Conservation (phyloP, 53 echinoderm and acorn worm species). For the Zoroaster sp. region DNA sequence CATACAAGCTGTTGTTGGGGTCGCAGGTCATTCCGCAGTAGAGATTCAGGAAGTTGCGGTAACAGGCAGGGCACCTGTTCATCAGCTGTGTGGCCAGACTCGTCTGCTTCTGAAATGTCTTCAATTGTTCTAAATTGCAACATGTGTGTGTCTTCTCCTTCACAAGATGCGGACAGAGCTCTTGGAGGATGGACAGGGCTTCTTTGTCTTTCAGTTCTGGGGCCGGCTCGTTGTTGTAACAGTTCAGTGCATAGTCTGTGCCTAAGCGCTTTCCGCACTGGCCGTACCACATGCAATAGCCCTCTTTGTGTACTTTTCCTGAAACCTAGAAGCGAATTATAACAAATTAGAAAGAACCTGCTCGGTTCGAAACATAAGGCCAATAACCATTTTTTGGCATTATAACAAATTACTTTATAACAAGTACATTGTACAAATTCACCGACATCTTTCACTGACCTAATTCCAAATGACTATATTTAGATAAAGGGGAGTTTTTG, state of each 20-base stretch:
- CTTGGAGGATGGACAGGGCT: conserved; percentile 68
- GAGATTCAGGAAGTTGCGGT: conserved; percentile 77
- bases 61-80: conserved; percentile 85
- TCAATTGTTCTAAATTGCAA: conserved; percentile 70
- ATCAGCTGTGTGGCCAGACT: conserved; percentile 74
- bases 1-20: conserved; percentile 75
- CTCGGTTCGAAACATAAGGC: not conserved
- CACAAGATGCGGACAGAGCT: conserved; percentile 81
- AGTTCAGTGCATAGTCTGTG: conserved; percentile 70
- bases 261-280: conserved; percentile 62
- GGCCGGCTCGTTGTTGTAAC: conserved; percentile 81
- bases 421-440: no score
- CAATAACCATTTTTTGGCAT: no score
- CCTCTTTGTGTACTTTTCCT: conserved; percentile 60
- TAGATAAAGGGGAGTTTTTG: no score
- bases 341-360: not conserved
- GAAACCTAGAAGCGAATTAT: not conserved
- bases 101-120: conserved; percentile 68
- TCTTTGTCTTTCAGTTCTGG: conserved; percentile 57
- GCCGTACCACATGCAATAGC: conserved; percentile 83
- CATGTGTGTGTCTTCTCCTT: conserved; percentile 72
- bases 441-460: no score
- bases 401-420: no score
- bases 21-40: conserved; percentile 84
- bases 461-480: no score